These are phyloP conservation scores for Gasterosteus aculeatus DNA, from an alignment of 2,113 vertebrate species.

Conservation along the genomic window DNA sequence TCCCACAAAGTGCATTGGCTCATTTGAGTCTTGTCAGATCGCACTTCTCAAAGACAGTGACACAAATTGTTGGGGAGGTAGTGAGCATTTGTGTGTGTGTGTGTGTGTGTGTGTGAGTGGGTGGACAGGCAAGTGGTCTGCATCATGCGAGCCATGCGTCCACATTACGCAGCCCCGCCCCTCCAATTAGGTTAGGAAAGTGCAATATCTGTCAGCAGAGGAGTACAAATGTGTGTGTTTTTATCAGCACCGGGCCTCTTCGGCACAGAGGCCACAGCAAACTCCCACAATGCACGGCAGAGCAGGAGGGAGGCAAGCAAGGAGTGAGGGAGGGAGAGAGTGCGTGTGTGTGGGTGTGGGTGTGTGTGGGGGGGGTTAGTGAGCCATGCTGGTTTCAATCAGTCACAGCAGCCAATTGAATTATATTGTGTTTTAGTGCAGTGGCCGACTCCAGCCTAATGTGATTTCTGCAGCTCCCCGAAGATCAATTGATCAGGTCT, in stretches of 20 bases:
- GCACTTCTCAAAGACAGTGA: conserved; percentile 72
- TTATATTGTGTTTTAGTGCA: conserved; percentile 98
- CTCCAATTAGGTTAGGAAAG: conserved; percentile 94
- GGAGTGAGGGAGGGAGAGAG: background rate
- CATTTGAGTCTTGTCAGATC: conserved; percentile 78
- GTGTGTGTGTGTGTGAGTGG: conserved; percentile 35
- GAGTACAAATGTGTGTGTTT: conserved; percentile 97
- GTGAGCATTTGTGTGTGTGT: conserved; percentile 20
- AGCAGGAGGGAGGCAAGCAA: background rate
- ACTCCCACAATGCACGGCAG: conserved; percentile 79
- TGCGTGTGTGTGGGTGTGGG: too few relatives aligned
- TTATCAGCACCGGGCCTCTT: conserved; percentile 86
- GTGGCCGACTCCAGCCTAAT: conserved; percentile 99
- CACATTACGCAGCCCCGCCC: conserved; percentile 82
- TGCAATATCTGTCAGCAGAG: conserved; percentile 99
- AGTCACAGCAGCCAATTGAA: conserved; percentile 96
- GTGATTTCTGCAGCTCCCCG: conserved; percentile 95
- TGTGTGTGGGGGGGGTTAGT: background rate
- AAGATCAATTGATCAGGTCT: conserved; percentile 99
- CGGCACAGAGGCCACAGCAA: conserved; percentile 80
- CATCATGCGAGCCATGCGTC: conserved; percentile 90
- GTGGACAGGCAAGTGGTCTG: conserved; percentile 75
- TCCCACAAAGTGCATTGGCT: conserved; percentile 79
- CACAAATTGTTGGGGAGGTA: conserved; percentile 68
- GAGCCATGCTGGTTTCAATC: conserved; percentile 91